Base-by-base conservation (phyloP, 1,140 invertebrate genomes). In the Leptonema lineaticorne region DNA sequence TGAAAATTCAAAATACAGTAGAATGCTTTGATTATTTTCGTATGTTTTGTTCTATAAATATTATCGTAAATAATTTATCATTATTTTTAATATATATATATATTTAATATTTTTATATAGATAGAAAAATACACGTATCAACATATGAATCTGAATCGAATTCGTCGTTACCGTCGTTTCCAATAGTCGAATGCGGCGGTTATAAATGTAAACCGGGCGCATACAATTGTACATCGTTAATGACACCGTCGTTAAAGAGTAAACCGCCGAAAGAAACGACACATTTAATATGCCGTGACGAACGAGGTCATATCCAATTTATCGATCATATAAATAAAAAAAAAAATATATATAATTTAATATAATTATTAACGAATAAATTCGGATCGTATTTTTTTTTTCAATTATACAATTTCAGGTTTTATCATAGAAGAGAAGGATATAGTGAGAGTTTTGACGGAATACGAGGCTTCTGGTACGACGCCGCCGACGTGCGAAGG, bases 171-270 rank as follows among this genome's bases (percentile, higher is more conserved):
- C 45, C 46, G 8, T 45, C 50, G 37, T 48, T 67, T 2, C 71
- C 71, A 9, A 50, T 68, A 14, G 71, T 73, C 30, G 68, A 69
- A 46, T 73, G 71, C 24, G 64, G 64, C 8, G 71, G 71, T 8
- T 67, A 68, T 24, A 7, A 63, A 26, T 73, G 71, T 57, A 68
- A 68, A 28, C 28, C 26, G 7, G 71, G 71, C 4, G 68, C 71
- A 5, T 73, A 65, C 45, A 73, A 73, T 57, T 73, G 71, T 41
- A 69, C 71, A 8, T 68, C 71, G 6, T n/a, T 73, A 9, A 69
- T 65, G 2, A 73, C 71, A 11, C 71, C 71, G 29, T 33, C 53
- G 5, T 33, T 73, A 20, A 58, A 58, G 11, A 57, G 7, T 14
- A 62, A 28, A 5, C 71, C 71, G 1, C 71, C 71, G 27, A 65